Percentiles rank a stretch among this genome's conserved stretches.
Conservation (phyloP, 2,888 invertebrate genomes). For the Pseudoips prasinana region DNA sequence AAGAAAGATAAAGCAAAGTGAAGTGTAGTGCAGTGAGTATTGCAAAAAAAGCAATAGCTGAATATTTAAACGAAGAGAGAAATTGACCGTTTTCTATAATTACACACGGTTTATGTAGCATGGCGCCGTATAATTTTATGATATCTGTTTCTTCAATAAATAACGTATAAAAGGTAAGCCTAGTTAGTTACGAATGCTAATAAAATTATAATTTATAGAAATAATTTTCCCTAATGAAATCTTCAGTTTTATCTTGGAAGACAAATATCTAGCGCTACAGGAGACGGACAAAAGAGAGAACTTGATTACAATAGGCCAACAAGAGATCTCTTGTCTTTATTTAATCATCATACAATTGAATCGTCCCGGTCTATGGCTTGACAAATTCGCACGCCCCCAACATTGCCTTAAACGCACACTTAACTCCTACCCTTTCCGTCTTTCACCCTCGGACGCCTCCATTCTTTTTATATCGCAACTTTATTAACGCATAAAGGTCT, state of each 20-base stretch:
- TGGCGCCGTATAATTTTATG: constrained; percentile 18
- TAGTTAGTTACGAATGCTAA: background rate
- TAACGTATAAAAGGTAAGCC: background rate
- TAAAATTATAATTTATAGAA: constrained; percentile 8
- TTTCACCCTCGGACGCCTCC: constrained; percentile 79
- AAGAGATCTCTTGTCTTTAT: constrained; percentile 68
- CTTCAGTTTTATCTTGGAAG: constrained; percentile 13
- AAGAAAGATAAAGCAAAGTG: too few species aligned
- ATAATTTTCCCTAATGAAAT: constrained; percentile 21
- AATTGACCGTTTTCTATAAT: constrained; percentile 24
- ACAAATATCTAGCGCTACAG: constrained; percentile 13
- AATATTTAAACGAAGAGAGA: constrained; percentile 14
- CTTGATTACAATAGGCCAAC: constrained; percentile 40
- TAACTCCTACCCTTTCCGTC: constrained; percentile 75
- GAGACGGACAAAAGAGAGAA: constrained; percentile 39
- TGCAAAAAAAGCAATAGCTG: constrained; percentile 5
- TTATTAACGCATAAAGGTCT: constrained; percentile 82
- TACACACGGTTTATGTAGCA: constrained; percentile 23
- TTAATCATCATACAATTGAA: constrained; percentile 75
- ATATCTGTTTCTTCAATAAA: background rate
- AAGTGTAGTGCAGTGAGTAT: too few species aligned
- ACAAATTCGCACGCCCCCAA: constrained; percentile 80
- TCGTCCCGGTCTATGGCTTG: constrained; percentile 67
- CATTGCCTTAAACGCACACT: constrained; percentile 79
- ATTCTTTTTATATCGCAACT: constrained; percentile 82